Evolutionary conservation across 2,888 invertebrate species (phyloP).

Genomic region (Lymantria monacha): DNA sequence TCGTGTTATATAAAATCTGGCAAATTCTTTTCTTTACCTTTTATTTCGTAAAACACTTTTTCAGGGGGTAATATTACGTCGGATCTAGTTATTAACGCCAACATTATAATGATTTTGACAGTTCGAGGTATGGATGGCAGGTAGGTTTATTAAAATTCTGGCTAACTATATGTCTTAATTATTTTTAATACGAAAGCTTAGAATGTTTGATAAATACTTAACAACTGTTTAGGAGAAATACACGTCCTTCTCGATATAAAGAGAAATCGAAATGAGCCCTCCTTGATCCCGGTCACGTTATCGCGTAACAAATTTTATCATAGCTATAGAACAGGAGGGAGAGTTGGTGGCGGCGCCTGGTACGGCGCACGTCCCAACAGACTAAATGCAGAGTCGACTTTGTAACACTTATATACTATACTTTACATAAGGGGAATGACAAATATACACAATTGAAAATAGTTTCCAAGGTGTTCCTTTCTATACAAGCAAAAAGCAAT

Average conservation of each 20-base stretch:
- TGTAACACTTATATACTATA: conserved; percentile 21
- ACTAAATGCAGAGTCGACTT: conserved; percentile 37
- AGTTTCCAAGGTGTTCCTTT: neutral
- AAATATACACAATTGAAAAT: conserved; percentile 7
- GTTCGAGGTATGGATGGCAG: conserved; percentile 72
- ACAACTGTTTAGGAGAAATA: neutral
- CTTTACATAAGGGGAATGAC: conserved; percentile 18
- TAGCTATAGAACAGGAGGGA: conserved; percentile 54
- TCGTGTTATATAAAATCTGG: conserved; percentile 64
- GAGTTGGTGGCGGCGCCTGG: conserved; percentile 57
- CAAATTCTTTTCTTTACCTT: conserved; percentile 22
- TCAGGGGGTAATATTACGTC: conserved; percentile 15
- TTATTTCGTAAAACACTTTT: conserved; percentile 14
- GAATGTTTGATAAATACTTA: no score
- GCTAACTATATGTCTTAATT: conserved; percentile 7
- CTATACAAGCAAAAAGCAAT: conserved; percentile 1
- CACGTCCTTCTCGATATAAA: conserved; percentile 33
- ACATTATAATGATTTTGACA: conserved; percentile 66
- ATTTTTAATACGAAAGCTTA: no score
- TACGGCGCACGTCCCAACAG: conserved; percentile 51
- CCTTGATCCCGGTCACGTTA: conserved; percentile 45
- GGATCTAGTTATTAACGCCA: conserved; percentile 19
- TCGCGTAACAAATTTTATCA: conserved; percentile 62
- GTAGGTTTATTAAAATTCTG: conserved; percentile 53
- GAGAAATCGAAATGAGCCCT: conserved; percentile 46